Conservation (phyloP, 2,888 invertebrate species). For the Drosophila greeni region DNA sequence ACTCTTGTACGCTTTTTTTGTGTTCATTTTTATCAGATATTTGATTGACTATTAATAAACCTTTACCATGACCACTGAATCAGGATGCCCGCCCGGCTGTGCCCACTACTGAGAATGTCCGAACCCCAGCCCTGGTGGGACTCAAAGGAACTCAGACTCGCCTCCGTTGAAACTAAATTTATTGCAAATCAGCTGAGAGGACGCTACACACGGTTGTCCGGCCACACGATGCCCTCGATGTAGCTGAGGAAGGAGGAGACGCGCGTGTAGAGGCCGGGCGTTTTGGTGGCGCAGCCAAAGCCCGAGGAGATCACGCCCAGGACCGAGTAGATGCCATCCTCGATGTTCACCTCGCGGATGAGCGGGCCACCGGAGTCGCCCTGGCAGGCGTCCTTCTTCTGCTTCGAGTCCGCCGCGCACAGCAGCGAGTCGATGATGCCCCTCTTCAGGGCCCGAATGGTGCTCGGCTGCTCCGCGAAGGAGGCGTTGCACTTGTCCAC, state of each 20-base stretch:
- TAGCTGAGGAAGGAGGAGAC: conserved; percentile 75
- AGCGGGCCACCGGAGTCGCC: conserved; percentile 35
- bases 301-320: conserved; percentile 75
- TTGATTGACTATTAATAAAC: too few species aligned
- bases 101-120: too few species aligned
- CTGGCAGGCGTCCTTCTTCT: conserved; percentile 29
- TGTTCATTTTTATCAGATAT: not conserved
- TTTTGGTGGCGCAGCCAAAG: conserved; percentile 69
- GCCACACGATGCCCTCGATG: conserved; percentile 77
- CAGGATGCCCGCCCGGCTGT: not conserved
- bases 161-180: conserved; percentile 23
- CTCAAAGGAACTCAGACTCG: not conserved
- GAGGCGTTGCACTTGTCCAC: conserved; percentile 58
- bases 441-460: conserved; percentile 44
- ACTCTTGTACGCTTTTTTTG: too few species aligned
- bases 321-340: conserved; percentile 40
- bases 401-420: conserved; percentile 63
- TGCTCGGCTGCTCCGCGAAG: conserved; percentile 35
- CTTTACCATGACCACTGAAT: not conserved
- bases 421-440: conserved; percentile 64
- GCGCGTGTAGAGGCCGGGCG: conserved; percentile 76
- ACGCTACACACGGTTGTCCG: conserved; percentile 29
- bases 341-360: conserved; percentile 13
- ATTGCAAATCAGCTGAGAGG: conserved; percentile 20
- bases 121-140: conserved; percentile 1